Conservation (phyloP, 1,140 invertebrate genomes). For the Bombus terrestris region DNA sequence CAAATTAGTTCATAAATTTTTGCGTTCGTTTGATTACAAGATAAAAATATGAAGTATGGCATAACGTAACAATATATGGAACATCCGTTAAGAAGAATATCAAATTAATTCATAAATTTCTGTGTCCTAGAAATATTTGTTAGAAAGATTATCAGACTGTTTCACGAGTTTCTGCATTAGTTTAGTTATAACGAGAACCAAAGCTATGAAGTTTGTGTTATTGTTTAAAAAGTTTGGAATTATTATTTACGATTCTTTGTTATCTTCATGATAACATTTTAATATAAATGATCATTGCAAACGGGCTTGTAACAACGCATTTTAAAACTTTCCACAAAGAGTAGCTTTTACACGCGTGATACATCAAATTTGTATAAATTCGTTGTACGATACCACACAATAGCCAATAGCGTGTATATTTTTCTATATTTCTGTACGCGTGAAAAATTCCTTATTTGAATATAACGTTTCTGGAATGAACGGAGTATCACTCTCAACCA, state of each 20-base stretch:
- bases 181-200: neutral
- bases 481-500: neutral
- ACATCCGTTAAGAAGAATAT: neutral
- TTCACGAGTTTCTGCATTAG: neutral
- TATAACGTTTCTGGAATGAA: neutral
- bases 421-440: neutral
- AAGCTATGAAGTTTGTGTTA: neutral
- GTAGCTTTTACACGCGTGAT: neutral
- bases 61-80: no score
- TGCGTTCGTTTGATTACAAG: no score
- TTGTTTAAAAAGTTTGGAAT: neutral
- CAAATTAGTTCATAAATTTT: no score
- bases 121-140: neutral
- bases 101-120: neutral
- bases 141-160: neutral
- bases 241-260: neutral
- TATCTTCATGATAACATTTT: no score
- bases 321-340: neutral
- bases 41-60: neutral
- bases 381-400: neutral
- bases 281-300: neutral
- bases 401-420: neutral
- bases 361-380: neutral
- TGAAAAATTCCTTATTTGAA: neutral
- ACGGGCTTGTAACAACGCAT: neutral